Percentiles rank a stretch among this genome's conserved stretches.
phyloP scores from a whole-genome alignment of 2,113 vertebrate genomes.

The Harpagus bidentatus region DNA sequence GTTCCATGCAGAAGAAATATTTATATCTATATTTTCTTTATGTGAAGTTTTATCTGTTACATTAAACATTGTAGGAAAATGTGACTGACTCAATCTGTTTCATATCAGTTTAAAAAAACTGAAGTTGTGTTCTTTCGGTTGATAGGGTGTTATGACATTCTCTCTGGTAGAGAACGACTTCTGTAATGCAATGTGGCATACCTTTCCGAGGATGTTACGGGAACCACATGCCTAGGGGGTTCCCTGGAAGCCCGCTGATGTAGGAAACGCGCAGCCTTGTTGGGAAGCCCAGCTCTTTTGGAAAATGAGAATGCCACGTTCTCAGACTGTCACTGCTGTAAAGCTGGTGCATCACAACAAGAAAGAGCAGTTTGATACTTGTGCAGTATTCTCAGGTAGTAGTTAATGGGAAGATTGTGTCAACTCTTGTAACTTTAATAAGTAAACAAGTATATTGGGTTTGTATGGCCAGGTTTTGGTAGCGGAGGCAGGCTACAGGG shows the following conservation, averaged over 20 bases:
- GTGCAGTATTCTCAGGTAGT: neutral
- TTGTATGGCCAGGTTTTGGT: neutral
- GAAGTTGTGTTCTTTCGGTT: neutral
- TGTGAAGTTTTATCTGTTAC: neutral
- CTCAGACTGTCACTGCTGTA: neutral
- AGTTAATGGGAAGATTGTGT: neutral
- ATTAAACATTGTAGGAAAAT: neutral
- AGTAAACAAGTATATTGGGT: neutral
- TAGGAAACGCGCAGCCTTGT: neutral
- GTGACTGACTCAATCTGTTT: neutral
- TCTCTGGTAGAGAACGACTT: neutral
- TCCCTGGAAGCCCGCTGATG: neutral
- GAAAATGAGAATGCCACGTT: neutral
- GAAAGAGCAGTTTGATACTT: neutral
- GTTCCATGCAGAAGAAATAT: neutral
- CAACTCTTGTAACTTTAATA: neutral
- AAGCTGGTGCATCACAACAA: neutral
- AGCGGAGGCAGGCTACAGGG: neutral
- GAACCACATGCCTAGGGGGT: neutral
- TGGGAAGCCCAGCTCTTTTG: neutral
- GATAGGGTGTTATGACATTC: neutral
- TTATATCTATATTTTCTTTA: neutral
- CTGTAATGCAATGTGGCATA: neutral
- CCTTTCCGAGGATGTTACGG: neutral
- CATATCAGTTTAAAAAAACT: neutral